These are phyloP conservation scores for Diorhabda elongata DNA, from an alignment of 1,140 invertebrate genomes.

Conservation along the genomic window DNA sequence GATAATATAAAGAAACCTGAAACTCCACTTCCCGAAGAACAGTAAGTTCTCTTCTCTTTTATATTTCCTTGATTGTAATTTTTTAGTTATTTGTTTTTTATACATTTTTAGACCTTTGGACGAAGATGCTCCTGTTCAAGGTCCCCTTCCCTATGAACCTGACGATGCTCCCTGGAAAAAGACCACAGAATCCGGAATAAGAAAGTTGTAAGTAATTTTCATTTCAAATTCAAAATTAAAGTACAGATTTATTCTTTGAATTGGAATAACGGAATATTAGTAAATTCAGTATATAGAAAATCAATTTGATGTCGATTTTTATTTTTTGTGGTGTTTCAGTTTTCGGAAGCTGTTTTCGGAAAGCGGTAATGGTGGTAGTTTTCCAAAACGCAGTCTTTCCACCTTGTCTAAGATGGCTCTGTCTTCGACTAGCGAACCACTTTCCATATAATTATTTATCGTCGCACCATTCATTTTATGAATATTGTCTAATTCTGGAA, in stretches of 20 bases:
- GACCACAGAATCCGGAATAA: conserved; percentile 77
- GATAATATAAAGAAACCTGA: conserved; percentile 9
- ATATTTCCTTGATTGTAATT: conserved; percentile 5
- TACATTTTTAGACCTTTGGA: conserved; percentile 52
- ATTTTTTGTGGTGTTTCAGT: conserved; percentile 48
- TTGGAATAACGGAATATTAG: too few species aligned
- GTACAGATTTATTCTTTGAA: too few species aligned
- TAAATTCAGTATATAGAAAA: too few species aligned
- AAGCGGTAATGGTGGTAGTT: conserved; percentile 55
- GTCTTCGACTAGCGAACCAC: conserved; percentile 51
- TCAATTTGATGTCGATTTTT: neutral
- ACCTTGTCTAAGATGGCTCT: conserved; percentile 68
- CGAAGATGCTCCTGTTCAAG: conserved; percentile 87
- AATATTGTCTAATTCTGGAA: neutral
- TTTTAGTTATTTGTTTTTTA: neutral
- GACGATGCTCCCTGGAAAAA: conserved; percentile 91
- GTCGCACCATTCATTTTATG: neutral
- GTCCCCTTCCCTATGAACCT: conserved; percentile 91
- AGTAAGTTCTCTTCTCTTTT: conserved; percentile 11
- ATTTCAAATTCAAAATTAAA: too few species aligned
- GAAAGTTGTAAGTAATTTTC: conserved; percentile 80
- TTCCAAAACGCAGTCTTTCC: conserved; percentile 66
- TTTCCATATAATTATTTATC: conserved; percentile 37
- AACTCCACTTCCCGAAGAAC: conserved; percentile 5
- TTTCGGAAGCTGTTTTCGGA: conserved; percentile 69